Evolutionary conservation across 2,888 invertebrate species (phyloP).

Genomic region (Shargacucullia verbasci): DNA sequence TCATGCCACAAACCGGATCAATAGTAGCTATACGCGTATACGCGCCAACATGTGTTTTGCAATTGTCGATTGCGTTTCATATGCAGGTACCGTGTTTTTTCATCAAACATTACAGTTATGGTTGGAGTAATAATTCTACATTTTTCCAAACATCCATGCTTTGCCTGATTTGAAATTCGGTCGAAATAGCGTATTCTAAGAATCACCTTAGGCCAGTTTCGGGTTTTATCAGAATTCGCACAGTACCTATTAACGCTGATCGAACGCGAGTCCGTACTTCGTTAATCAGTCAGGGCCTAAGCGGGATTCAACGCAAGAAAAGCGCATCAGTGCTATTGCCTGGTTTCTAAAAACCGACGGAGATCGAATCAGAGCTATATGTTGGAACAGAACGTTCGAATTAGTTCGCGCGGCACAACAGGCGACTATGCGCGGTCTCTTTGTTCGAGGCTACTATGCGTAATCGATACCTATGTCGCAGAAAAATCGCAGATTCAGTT

Average conservation of each 20-base stretch:
- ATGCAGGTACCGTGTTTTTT: not conserved
- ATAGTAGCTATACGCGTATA: no score
- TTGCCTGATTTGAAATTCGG: no score
- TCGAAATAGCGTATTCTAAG: no score
- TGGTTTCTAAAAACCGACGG: constrained; percentile 13
- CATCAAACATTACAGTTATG: no score
- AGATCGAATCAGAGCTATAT: constrained; percentile 20
- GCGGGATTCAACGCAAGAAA: not conserved
- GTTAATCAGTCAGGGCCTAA: no score
- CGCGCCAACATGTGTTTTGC: constrained; percentile 59
- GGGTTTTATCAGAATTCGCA: no score
- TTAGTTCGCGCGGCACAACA: constrained; percentile 31
- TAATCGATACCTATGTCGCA: constrained; percentile 20
- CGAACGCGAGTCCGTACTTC: no score
- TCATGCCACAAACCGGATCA: constrained; percentile 56
- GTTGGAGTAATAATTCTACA: no score
- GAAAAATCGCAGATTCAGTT: constrained; percentile 15
- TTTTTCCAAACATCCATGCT: no score
- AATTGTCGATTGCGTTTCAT: constrained; percentile 4
- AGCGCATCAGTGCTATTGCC: constrained; percentile 18
- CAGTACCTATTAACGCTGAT: no score
- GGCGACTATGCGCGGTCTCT: constrained; percentile 31
- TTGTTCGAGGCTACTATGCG: constrained; percentile 31
- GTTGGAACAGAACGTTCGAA: constrained; percentile 36
- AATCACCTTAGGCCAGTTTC: no score